Evolutionary conservation across 2,888 invertebrate genomes (phyloP).

Genomic region (Coelopa pilipes): DNA sequence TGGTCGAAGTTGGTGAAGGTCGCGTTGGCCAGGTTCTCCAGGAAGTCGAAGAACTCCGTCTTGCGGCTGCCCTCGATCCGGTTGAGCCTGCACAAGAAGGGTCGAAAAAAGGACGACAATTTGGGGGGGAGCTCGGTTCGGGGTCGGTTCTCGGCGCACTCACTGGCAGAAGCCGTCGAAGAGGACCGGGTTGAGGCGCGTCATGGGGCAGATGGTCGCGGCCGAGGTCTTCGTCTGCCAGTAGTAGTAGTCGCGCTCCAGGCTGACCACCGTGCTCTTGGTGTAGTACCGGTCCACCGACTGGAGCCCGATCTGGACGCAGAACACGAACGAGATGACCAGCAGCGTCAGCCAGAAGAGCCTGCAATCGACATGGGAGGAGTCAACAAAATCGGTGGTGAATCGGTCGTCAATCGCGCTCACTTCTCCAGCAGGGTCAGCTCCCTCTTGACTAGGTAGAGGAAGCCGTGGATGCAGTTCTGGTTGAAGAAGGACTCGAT

Average conservation of each 20-base stretch:
- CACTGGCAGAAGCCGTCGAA: constrained; percentile 58
- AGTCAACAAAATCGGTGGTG: not conserved
- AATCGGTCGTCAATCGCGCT: not conserved
- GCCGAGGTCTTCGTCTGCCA: constrained; percentile 64
- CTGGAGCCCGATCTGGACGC: constrained; percentile 56
- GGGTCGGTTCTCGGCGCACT: constrained; percentile 35
- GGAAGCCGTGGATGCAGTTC: constrained; percentile 61
- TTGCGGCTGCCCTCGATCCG: constrained; percentile 43
- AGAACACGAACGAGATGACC: constrained; percentile 53
- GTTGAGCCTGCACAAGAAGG: constrained; percentile 14
- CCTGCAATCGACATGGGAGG: constrained; percentile 41
- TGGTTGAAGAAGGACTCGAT: constrained; percentile 55
- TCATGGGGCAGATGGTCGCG: constrained; percentile 63
- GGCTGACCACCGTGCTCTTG: constrained; percentile 62
- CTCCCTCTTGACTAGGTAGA: constrained; percentile 52
- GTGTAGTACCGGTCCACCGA: constrained; percentile 60
- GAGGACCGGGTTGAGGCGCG: constrained; percentile 51
- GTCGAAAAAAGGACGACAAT: too few species aligned
- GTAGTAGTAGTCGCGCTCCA: constrained; percentile 63
- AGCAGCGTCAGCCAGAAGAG: constrained; percentile 58
- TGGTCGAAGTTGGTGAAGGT: constrained; percentile 60
- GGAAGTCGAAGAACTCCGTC: constrained; percentile 50
- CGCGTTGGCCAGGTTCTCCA: constrained; percentile 64
- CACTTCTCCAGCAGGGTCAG: constrained; percentile 57
- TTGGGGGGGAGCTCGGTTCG: too few species aligned